Evolutionary conservation across 2,113 vertebrate genomes (phyloP).

Genomic region (Reinhardtius hippoglossoides): DNA sequence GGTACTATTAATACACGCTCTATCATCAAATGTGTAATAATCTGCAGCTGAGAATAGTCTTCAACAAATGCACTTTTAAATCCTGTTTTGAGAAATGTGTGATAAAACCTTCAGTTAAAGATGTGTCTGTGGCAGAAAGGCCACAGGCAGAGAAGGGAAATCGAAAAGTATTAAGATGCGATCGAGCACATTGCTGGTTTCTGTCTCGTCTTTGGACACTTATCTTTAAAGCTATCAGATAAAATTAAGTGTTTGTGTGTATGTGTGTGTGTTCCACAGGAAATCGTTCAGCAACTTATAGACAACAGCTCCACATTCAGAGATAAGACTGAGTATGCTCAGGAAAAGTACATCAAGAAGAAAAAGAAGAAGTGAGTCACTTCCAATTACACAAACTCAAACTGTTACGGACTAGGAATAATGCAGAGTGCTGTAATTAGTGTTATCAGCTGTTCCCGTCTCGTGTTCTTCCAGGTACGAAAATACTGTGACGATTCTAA

Average conservation of each 20-base stretch:
- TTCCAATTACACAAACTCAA: background rate
- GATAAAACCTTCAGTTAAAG: background rate
- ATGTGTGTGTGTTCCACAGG: slow-evolving; percentile 78
- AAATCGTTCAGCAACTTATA: slow-evolving; percentile 96
- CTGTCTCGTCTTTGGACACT: background rate
- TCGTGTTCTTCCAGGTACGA: slow-evolving; percentile 87
- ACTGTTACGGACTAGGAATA: background rate
- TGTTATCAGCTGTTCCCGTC: background rate
- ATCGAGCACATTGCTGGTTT: background rate
- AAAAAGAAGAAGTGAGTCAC: slow-evolving; percentile 97
- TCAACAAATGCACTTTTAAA: background rate
- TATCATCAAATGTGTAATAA: background rate
- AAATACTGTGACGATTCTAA: slow-evolving; percentile 89
- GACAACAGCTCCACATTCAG: slow-evolving; percentile 97
- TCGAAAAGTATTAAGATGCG: background rate
- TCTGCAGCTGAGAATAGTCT: background rate
- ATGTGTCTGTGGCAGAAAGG: background rate
- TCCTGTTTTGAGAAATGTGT: background rate
- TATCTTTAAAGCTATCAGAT: background rate
- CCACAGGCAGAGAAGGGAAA: background rate
- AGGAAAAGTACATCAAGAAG: slow-evolving; percentile 99
- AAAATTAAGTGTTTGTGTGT: background rate
- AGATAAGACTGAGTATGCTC: slow-evolving; percentile 97
- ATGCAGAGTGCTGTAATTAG: background rate
- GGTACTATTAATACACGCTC: too few relatives aligned